Evolutionary conservation across 2,797 vertebrate genomes (phyloP), one percentile per base, ranked within the genome.

Genomic region (Acipenser oxyrinchus): DNA sequence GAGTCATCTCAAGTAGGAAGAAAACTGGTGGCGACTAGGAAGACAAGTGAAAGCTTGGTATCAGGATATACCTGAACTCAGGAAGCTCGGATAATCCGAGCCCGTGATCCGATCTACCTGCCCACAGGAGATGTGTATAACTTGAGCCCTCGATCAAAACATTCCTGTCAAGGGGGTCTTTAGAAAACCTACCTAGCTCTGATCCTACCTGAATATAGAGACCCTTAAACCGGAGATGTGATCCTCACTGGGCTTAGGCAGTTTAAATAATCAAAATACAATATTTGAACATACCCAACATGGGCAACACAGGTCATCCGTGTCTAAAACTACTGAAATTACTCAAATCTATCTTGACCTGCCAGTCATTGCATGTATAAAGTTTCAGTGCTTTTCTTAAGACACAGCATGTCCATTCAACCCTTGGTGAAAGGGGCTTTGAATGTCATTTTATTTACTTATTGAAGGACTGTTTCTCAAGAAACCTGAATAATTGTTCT

Each of bases 151-250:
- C 15, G 55, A 58, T 15, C n/a, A 58, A 49, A 59, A 50, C 53
- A 49, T 66, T 59, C 53, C 57, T 59, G 49, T 66, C 49, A 49
- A 48, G 65, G 65, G n/a, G 65, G 53, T 48, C 18, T 66, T 66
- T 59, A 12, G 53, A 59, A 59, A 48, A 55, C 65, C 65, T 49
- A 55, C 49, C 64, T 71, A 72, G 68, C 70, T 71, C 64, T 75
- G 73, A 81, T 76, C 78, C 76, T 63, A 57, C n/a, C 60, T 73
- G 65, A 73, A 69, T 70, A 37, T 76, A 62, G 18, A 62, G 65
- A 69, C 72, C 73, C 68, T 67, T 60, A 49, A 58, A 68, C 75
- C 67, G 65, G 61, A 66, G 53, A 60, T 10, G 66, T 69, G 68
- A 60, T 72, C 66, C 53, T 59, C 48, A 6, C 55, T 58, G 55